phyloP scores from a whole-genome alignment of 2,888 invertebrate genomes.

The Papilio gigon region DNA sequence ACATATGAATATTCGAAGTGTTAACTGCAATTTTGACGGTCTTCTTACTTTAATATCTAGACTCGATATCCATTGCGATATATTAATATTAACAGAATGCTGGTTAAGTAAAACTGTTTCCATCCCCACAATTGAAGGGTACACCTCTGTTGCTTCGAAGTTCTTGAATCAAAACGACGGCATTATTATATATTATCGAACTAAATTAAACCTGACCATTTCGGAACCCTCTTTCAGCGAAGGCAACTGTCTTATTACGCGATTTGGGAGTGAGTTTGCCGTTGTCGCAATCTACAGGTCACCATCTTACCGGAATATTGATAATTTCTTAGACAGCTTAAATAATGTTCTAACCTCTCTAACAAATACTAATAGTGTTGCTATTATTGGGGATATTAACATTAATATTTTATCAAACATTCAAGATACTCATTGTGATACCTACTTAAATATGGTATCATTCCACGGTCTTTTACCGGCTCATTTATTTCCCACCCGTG shows the following conservation, averaged over 20 bases:
- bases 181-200: neutral
- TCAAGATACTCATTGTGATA: too few species aligned
- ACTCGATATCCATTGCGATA: neutral
- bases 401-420: too few species aligned
- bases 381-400: too few species aligned
- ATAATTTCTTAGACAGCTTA: conserved; percentile 6
- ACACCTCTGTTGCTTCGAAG: neutral
- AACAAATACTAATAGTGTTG: too few species aligned
- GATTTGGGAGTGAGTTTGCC: neutral
- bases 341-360: neutral
- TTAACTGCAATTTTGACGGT: conserved; percentile 9
- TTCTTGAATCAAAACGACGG: neutral
- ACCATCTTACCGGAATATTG: neutral
- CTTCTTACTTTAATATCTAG: neutral
- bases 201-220: neutral
- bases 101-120: neutral
- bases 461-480: neutral
- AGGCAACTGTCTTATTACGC: neutral
- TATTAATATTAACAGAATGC: neutral
- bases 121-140: neutral
- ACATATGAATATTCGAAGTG: conserved; percentile 3
- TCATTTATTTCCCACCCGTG: neutral
- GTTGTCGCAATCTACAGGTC: neutral
- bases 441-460: neutral
- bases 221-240: neutral